phyloP scores from a whole-genome alignment of 53 echinoderm and acorn worm genomes.

The Echinometra lucunter region DNA sequence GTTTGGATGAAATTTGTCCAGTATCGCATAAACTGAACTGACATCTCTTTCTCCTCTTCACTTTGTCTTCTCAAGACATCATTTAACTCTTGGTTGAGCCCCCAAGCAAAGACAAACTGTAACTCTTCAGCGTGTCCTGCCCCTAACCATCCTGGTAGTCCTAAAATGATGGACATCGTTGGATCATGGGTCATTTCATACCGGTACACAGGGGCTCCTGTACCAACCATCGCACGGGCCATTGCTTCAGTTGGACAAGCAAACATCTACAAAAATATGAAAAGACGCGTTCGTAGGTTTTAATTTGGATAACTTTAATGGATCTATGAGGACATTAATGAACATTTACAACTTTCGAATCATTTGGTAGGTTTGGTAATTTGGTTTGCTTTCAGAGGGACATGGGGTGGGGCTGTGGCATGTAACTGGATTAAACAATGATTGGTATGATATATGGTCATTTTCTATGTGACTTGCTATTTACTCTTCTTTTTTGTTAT shows the following conservation, averaged over 20 bases:
- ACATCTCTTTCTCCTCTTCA: slow-evolving; percentile 72
- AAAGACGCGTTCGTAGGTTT: too few relatives aligned
- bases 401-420: too few relatives aligned
- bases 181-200: slow-evolving; percentile 88
- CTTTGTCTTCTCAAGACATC: slow-evolving; percentile 48
- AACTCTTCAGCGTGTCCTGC: slow-evolving; percentile 83
- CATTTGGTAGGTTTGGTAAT: too few relatives aligned
- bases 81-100: slow-evolving; percentile 61
- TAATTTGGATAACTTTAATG: too few relatives aligned
- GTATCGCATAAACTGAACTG: slow-evolving; percentile 76
- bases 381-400: too few relatives aligned
- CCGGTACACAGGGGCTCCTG: slow-evolving; percentile 70
- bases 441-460: too few relatives aligned
- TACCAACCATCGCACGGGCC: slow-evolving; percentile 40
- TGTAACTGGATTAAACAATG: too few relatives aligned
- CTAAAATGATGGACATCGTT: slow-evolving; percentile 38
- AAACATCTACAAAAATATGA: slow-evolving; percentile 30
- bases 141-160: slow-evolving; percentile 79
- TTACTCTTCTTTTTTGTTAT: too few relatives aligned
- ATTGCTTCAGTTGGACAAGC: slow-evolving; percentile 77
- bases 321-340: too few relatives aligned
- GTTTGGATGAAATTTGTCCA: slow-evolving; percentile 81
- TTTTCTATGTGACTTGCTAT: too few relatives aligned
- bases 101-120: slow-evolving; percentile 77
- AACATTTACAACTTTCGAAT: too few relatives aligned